A percentile compares a stretch with the other conserved stretches of the same genome.
Conservation (phyloP, 2,888 invertebrate species). For the Boloria selene region DNA sequence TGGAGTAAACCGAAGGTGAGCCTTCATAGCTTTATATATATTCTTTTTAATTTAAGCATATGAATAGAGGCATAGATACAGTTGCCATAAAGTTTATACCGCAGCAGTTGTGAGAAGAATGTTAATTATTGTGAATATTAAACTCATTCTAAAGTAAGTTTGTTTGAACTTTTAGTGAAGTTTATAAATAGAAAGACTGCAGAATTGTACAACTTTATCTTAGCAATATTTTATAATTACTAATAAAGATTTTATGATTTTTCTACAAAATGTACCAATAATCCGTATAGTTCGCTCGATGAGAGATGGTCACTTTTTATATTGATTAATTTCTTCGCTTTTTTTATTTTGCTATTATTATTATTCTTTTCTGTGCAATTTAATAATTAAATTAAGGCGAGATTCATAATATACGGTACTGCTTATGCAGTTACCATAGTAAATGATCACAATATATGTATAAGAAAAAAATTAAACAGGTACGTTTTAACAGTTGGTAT, state of each 20-base stretch:
- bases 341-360: no score
- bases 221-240: slow-evolving; percentile 29
- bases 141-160: neutral
- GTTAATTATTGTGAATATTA: neutral
- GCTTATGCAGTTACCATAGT: no score
- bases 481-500: no score
- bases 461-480: no score
- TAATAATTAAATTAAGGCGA: no score
- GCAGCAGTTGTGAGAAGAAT: slow-evolving; percentile 1
- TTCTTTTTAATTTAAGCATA: no score
- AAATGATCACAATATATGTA: no score
- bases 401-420: no score
- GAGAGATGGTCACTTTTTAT: slow-evolving; percentile 44
- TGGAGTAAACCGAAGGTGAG: no score
- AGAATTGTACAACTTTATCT: slow-evolving; percentile 32
- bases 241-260: slow-evolving; percentile 73
- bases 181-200: slow-evolving; percentile 24
- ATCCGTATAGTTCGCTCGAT: slow-evolving; percentile 52
- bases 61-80: slow-evolving; percentile 11
- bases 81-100: slow-evolving; percentile 4
- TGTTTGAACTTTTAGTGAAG: neutral
- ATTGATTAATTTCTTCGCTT: no score
- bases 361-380: no score
- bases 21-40: no score
- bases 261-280: slow-evolving; percentile 71